Base-by-base conservation (phyloP, 2,113 vertebrate species). In the Dolichallabes microphthalmus region DNA sequence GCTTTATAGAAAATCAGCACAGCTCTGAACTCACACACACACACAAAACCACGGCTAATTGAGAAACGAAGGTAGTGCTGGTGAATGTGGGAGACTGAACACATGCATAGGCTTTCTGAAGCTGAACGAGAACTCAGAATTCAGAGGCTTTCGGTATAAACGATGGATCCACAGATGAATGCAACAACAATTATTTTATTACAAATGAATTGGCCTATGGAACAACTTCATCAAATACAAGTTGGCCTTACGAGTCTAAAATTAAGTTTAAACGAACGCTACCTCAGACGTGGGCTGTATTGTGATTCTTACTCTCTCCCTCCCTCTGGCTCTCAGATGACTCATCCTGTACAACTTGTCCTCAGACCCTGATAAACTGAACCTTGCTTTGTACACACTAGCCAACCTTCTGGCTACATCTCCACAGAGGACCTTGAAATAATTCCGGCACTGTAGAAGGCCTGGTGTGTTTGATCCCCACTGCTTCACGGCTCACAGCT, bases 401-500 rank as follows among this genome's bases (percentile, higher is more conserved):
- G 60, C 81, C 85, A 39, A 68, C 63, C 85, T 88, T 87, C 30
- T 39, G 84, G 83, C 85, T 80, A 76, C 76, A 85, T 86, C 73
- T 86, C 75, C 80, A 58, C 64, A 85, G 82, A 79, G 83, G 88
- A 89, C 80, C 60, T 79, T 35, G 68, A 87, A 88, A 85, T 64
- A 82, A 32, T 50, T 88, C 87, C 89, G 86, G 82, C 89, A 87
- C 87, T 89, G 76, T 86, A 84, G 85, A 89, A 90, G 88, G 88
- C 61, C 77, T 81, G 60, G 63, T 89, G 88, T 86, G 87, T 20
- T 85, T 85, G 88, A 88, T 82, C 74, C 85, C 30, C 27, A 81
- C 82, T 88, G 80, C 86, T 87, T 63, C 85, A 87, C 12, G 76
- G 86, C 88, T 99, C 95, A 99, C 95, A 99, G 95, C 94, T 99